Percentiles rank a stretch among this genome's conserved stretches.
phyloP scores from a whole-genome alignment of 2,888 invertebrate species.

The Cephonodes hylas region DNA sequence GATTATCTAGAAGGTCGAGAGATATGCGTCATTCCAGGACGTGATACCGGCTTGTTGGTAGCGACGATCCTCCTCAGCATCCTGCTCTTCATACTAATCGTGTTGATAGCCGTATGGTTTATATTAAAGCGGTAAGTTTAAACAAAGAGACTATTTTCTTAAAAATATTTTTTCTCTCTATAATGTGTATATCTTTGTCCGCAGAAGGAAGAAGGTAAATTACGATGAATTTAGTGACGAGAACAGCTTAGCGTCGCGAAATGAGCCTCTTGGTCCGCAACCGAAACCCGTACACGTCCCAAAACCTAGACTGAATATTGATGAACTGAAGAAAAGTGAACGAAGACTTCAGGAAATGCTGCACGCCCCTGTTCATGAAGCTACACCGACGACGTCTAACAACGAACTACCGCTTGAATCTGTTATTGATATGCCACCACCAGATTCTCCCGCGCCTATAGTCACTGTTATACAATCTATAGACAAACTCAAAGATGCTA shows the following conservation, averaged over 20 bases:
- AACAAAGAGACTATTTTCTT: slow-evolving; percentile 16
- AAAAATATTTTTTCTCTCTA: not conserved
- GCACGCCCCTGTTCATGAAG: slow-evolving; percentile 48
- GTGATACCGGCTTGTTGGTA: slow-evolving; percentile 61
- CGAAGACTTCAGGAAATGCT: slow-evolving; percentile 64
- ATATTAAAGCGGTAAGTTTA: slow-evolving; percentile 63
- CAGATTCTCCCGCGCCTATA: slow-evolving; percentile 48
- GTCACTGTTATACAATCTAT: slow-evolving; percentile 61
- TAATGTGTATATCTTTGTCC: slow-evolving; percentile 24
- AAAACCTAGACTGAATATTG: slow-evolving; percentile 59
- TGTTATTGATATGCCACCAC: slow-evolving; percentile 41
- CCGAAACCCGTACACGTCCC: slow-evolving; percentile 40
- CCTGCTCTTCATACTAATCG: slow-evolving; percentile 60
- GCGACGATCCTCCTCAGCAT: slow-evolving; percentile 65
- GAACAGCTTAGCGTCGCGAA: slow-evolving; percentile 53
- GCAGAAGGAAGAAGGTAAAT: slow-evolving; percentile 52
- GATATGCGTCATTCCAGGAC: slow-evolving; percentile 48
- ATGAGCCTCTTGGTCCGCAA: slow-evolving; percentile 37
- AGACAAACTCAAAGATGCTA: slow-evolving; percentile 66
- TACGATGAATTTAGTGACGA: slow-evolving; percentile 59
- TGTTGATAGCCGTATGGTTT: slow-evolving; percentile 54
- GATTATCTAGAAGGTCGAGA: slow-evolving; percentile 61
- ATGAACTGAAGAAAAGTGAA: slow-evolving; percentile 65
- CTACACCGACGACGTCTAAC: slow-evolving; percentile 34
- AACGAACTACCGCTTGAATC: slow-evolving; percentile 34